Evolutionary conservation across 1,140 invertebrate genomes (phyloP), one percentile per base, ranked within the genome.

Genomic region (Muscidifurax raptorellus): DNA sequence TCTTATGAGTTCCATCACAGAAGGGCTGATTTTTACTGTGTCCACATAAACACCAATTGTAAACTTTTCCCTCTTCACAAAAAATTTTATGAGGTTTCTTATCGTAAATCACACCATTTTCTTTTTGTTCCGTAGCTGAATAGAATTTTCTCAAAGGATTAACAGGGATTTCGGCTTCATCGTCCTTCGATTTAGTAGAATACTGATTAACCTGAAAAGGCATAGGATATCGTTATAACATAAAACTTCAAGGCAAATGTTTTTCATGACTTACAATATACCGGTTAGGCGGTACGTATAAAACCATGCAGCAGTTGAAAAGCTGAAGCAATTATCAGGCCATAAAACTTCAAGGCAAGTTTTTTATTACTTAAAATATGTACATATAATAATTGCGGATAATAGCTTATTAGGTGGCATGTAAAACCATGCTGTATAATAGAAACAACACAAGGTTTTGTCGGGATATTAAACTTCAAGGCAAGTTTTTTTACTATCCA

Each of bases 31-130:
- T 95, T 88, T 98, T 96, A 88, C 98, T 99, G 80, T 95, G 95
- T 5, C 99, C 99, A 94, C 99, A 99, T 4, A 96, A 91, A 92
- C 99, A 99, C 98, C 98, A 99, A 22, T 93, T 91, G 91, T 99
- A 99, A n/a, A 92, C 95, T 93, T 99, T 98, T 86, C 95, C 96
- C 86, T 94, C 94, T 89, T 96, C 94, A 64, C 98, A 94, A 9
- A 88, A 92, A 32, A 98, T 93, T 92, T 96, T 97, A 86, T 98
- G 98, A 1, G 98, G 98, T 89, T 97, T 97, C 89, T 96, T 97
- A 88, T 98, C 98, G 90, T 97, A 98, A 52, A 97, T 94, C 18
- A 93, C 90, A 13, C 97, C 97, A 91, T 96, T 96, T 22, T 93
- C 94, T 40, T 90, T 84, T 92, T 97, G 97, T 9, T 90, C 22